Conservation (phyloP, 2,888 invertebrate genomes). For the Dastarcus helophoroides region DNA sequence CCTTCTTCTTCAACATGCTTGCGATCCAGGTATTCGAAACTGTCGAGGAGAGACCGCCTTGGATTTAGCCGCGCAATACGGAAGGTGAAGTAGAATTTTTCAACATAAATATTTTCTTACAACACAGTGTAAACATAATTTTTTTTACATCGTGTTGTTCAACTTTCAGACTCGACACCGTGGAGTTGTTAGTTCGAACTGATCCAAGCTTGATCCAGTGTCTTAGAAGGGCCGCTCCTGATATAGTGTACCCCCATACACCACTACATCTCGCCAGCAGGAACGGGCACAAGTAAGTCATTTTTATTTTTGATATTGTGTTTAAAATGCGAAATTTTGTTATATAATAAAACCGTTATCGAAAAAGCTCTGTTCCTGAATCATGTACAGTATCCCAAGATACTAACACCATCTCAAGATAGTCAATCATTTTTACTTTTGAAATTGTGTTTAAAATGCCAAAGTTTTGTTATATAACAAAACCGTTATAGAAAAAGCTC, state of each 20-base stretch:
- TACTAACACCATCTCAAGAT: too few relatives aligned
- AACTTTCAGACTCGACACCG: slow-evolving; percentile 69
- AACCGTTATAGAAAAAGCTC: too few relatives aligned
- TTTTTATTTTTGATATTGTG: too few relatives aligned
- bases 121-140: too few relatives aligned
- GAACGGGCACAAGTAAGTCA: slow-evolving; percentile 77
- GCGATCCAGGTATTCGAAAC: slow-evolving; percentile 81
- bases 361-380: not conserved
- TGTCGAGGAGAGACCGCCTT: slow-evolving; percentile 81
- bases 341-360: too few relatives aligned
- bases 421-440: slow-evolving; percentile 52
- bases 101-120: too few relatives aligned
- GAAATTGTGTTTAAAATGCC: too few relatives aligned
- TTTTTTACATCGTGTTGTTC: too few relatives aligned
- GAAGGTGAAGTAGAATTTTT: slow-evolving; percentile 44
- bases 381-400: too few relatives aligned
- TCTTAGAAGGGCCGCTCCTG: slow-evolving; percentile 46
- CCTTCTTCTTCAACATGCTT: slow-evolving; percentile 70
- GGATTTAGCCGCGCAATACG: slow-evolving; percentile 89
- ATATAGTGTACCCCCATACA: slow-evolving; percentile 55
- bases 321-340: too few relatives aligned
- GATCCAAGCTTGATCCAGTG: slow-evolving; percentile 73
- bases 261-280: slow-evolving; percentile 89
- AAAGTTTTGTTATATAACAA: too few relatives aligned
- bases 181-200: slow-evolving; percentile 72